Base-by-base conservation (phyloP, 2,113 vertebrate species). In the Nymphicus hollandicus region DNA sequence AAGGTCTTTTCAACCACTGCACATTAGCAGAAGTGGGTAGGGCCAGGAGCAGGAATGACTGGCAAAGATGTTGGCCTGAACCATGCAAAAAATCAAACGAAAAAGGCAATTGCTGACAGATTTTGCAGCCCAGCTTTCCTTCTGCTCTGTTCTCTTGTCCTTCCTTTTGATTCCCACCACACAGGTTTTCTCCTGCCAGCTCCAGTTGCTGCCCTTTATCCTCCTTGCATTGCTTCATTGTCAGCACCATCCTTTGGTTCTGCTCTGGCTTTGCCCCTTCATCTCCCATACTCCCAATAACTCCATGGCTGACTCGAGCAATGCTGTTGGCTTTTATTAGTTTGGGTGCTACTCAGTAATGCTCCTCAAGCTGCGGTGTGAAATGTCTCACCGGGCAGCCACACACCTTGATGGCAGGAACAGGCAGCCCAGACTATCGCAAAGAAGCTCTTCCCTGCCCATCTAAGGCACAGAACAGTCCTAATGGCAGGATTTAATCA, bases 351-450 rank as follows among this genome's bases (percentile, higher is more conserved):
- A 7, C 8, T 49, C 61, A 19, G 60, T 12, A 49, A 15, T 79
- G 20, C 6, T 37, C 27, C 56, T n/a, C 0, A 3, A 85, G 46
- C 41, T 84, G 64, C 0, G 2, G 41, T 2, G 5, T 0, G 1
- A 78, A 43, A 18, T 49, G 15, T 63, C 73, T 23, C 22, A 37
- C 29, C 18, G 70, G 49, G 5, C 23, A 83, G 52, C 25, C 19
- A 31, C 25, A 37, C 25, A 33, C 25, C 31, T 9, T 86, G 58
- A 35, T 60, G 33, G 17, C 25, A 53, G 39, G 33, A 86, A 25
- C 20, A 44, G 49, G 53, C 35, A 74, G 44, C 44, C 13, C 66
- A 41, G 50, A 43, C 8, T 5, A 28, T n/a, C 10, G 2, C 28
- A 88, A 56, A 35, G 23, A 35, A 37, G 4, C 9, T 24, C 33